Evolutionary conservation across 2,888 invertebrate genomes (phyloP).

Genomic region (Drosophila longiperda): DNA sequence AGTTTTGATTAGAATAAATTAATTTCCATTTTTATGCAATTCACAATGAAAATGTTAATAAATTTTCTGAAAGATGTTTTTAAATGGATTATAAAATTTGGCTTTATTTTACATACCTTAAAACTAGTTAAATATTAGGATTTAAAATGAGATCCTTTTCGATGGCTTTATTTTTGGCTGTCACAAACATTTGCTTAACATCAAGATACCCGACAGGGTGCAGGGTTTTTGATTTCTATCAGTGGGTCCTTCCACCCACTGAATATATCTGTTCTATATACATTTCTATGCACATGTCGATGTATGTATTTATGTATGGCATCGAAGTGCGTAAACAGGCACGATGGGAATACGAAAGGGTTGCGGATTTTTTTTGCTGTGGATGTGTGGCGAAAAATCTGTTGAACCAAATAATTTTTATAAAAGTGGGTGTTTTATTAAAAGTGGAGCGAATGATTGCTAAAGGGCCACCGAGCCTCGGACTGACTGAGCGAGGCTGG

Average conservation of each 20-base stretch:
- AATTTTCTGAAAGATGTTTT: background rate
- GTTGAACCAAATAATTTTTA: constrained; percentile 32
- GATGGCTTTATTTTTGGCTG: background rate
- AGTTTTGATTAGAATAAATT: background rate
- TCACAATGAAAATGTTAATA: background rate
- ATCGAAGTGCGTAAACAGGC: constrained; percentile 22
- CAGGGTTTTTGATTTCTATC: background rate
- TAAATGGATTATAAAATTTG: background rate
- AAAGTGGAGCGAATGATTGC: constrained; percentile 72
- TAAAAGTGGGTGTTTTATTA: constrained; percentile 74
- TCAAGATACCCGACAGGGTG: background rate
- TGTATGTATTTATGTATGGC: constrained; percentile 3
- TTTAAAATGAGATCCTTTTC: background rate
- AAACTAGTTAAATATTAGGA: background rate
- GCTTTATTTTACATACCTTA: background rate
- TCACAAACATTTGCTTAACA: background rate
- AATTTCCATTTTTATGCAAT: background rate
- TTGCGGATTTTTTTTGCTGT: constrained; percentile 43
- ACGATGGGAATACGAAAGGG: constrained; percentile 48
- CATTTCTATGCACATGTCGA: constrained; percentile 2
- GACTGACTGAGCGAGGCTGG: constrained; percentile 6
- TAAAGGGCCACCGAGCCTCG: constrained; percentile 48
- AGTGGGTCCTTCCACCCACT: background rate
- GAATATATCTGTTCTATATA: background rate
- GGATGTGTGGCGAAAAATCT: constrained; percentile 32